A percentile compares a stretch with the other conserved stretches of the same genome.
These are phyloP conservation scores for Drosophila obscura DNA, from an alignment of 1,140 invertebrate species.

Conservation along the genomic window DNA sequence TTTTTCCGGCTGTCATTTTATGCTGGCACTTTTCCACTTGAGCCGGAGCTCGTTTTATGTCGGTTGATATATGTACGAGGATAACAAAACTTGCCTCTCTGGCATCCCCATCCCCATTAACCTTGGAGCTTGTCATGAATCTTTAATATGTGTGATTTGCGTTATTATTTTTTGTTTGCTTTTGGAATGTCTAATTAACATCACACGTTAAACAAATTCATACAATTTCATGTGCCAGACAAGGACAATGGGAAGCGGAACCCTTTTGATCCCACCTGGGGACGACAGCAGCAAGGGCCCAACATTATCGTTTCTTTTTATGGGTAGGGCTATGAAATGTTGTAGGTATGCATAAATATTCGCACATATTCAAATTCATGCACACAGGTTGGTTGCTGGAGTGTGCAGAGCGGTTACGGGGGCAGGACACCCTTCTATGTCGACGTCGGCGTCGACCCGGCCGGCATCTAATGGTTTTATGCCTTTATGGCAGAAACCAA, in stretches of 20 bases:
- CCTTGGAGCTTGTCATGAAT: neutral
- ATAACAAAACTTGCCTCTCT: neutral
- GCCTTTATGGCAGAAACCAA: slow-evolving; percentile 59
- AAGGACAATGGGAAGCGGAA: slow-evolving; percentile 47
- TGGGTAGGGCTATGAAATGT: slow-evolving; percentile 38
- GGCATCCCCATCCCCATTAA: no score
- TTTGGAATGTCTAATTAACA: slow-evolving; percentile 24
- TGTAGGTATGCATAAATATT: slow-evolving; percentile 45
- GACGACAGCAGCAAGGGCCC: slow-evolving; percentile 32
- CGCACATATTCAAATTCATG: slow-evolving; percentile 52
- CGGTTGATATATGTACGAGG: neutral
- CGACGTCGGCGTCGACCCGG: neutral
- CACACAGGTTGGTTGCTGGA: neutral
- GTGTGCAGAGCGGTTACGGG: no score
- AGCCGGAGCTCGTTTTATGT: slow-evolving; percentile 19
- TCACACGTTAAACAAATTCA: slow-evolving; percentile 19
- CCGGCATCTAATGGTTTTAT: slow-evolving; percentile 43
- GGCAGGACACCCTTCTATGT: slow-evolving; percentile 1
- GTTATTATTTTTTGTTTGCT: neutral
- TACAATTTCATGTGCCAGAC: slow-evolving; percentile 14
- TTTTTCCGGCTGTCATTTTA: slow-evolving; percentile 29
- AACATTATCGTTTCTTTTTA: slow-evolving; percentile 52
- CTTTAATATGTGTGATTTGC: slow-evolving; percentile 1
- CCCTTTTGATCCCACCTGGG: slow-evolving; percentile 54
- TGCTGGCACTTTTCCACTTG: slow-evolving; percentile 10